Conservation (phyloP, 2,113 vertebrate genomes). For the Ameiurus melas region DNA sequence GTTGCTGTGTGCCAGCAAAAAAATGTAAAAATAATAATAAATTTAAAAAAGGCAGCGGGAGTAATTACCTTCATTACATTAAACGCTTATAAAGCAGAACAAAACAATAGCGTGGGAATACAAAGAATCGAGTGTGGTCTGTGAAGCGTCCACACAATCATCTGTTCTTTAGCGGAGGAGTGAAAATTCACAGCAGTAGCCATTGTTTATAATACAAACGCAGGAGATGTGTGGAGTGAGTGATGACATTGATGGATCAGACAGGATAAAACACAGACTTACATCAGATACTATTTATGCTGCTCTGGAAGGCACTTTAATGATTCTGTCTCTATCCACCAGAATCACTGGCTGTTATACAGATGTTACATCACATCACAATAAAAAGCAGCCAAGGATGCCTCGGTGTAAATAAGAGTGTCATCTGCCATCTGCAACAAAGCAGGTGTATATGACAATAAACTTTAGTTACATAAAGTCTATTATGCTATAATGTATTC, state of each 20-base stretch:
- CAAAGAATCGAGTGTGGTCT: background rate
- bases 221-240: background rate
- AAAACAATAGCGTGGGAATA: slow-evolving; percentile 24
- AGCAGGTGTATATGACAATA: background rate
- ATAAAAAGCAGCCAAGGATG: background rate
- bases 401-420: background rate
- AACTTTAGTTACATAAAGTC: background rate
- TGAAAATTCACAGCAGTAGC: background rate
- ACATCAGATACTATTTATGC: background rate
- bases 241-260: slow-evolving; percentile 1
- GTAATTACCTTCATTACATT: slow-evolving; percentile 49
- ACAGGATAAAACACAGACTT: background rate
- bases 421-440: no score
- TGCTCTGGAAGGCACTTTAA: background rate
- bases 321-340: background rate
- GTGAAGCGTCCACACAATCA: background rate
- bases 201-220: background rate
- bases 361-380: slow-evolving; percentile 1
- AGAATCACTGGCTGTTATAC: slow-evolving; percentile 14
- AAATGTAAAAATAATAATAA: background rate
- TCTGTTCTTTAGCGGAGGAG: background rate
- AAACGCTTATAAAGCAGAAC: slow-evolving; percentile 26
- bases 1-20: slow-evolving; percentile 9
- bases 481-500: background rate
- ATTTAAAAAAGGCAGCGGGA: slow-evolving; percentile 30